phyloP scores from a whole-genome alignment of 2,113 vertebrate genomes.

The Calidris pygmaea region DNA sequence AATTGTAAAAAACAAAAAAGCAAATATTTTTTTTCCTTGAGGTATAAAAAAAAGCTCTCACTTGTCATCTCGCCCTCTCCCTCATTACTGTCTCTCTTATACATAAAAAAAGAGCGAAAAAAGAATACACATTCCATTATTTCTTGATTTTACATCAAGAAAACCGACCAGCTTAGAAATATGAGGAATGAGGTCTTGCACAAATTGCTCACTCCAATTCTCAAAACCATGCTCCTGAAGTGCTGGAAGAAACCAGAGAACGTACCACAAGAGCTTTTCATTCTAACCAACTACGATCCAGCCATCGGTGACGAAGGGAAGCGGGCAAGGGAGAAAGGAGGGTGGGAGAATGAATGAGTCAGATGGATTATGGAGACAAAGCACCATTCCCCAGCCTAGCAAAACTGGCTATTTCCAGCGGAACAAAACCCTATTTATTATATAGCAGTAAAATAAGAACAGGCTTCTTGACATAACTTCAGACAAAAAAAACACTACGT shows the following conservation, averaged over 20 bases:
- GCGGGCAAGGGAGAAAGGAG: not conserved
- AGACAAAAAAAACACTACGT: not conserved
- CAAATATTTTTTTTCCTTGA: not conserved
- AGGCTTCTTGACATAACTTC: not conserved
- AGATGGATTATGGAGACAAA: not conserved
- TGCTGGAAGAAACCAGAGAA: not conserved
- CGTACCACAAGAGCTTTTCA: not conserved
- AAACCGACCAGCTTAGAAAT: not conserved
- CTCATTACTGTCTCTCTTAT: not conserved
- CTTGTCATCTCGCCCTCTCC: not conserved
- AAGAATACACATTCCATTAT: not conserved
- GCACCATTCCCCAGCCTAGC: not conserved
- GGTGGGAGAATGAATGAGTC: not conserved
- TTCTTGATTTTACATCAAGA: not conserved
- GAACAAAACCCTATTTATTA: not conserved
- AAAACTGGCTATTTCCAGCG: not conserved
- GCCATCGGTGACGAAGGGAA: not conserved
- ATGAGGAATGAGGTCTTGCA: not conserved
- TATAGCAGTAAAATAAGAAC: not conserved
- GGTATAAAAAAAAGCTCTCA: slow-evolving; percentile 48
- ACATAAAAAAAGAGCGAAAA: not conserved
- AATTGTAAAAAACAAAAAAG: slow-evolving; percentile 13
- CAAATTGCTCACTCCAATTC: not conserved
- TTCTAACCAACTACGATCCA: not conserved
- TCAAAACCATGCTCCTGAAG: not conserved